These are phyloP conservation scores for Equus quagga DNA, from an alignment of 2,113 vertebrate genomes.

Conservation along the genomic window DNA sequence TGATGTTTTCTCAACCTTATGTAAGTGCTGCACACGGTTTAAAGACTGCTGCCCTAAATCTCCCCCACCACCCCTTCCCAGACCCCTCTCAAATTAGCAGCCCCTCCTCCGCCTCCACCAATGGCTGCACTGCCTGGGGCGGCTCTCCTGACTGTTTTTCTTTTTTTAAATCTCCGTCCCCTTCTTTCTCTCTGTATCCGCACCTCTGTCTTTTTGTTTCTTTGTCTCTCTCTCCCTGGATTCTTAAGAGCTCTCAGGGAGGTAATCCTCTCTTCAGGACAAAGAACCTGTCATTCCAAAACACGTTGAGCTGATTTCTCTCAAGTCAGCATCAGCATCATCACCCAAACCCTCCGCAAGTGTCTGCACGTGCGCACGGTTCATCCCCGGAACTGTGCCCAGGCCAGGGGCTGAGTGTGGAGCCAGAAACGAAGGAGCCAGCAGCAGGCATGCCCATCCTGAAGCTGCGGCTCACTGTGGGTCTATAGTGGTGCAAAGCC, in stretches of 20 bases:
- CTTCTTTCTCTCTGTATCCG: background rate
- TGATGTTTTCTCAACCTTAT: background rate
- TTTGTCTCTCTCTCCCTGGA: background rate
- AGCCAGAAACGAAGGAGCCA: background rate
- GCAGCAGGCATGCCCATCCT: background rate
- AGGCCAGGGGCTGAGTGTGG: no score
- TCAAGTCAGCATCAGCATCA: background rate
- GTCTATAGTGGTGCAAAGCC: background rate
- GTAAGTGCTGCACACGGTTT: background rate
- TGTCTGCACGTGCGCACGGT: background rate
- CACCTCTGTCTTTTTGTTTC: background rate
- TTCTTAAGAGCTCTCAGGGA: background rate
- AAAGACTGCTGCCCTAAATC: background rate
- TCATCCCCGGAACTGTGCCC: background rate
- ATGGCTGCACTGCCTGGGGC: background rate
- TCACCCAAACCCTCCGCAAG: background rate
- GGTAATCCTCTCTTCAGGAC: background rate
- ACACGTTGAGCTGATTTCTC: background rate
- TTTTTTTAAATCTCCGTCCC: background rate
- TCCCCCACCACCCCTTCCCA: background rate
- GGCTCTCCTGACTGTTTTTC: background rate
- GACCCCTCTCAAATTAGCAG: background rate
- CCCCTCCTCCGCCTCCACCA: no score
- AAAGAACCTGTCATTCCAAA: background rate
- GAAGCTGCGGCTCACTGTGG: background rate